phyloP scores from a whole-genome alignment of 2,113 vertebrate genomes.

The Actinemys pallida region DNA sequence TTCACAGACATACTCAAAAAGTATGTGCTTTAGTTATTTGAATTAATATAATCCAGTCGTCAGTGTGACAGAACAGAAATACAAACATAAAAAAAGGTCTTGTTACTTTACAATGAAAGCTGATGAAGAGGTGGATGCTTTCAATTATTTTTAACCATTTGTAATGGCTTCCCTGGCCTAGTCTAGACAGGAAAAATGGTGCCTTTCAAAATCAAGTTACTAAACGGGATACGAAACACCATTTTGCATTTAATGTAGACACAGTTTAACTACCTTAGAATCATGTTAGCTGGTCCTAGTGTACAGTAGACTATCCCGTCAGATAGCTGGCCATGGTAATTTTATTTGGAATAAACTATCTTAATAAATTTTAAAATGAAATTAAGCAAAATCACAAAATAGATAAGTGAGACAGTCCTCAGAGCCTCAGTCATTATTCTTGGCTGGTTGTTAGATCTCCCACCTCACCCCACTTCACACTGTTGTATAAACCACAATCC shows the following conservation, averaged over 20 bases:
- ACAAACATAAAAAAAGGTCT: not conserved
- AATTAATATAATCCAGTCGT: not conserved
- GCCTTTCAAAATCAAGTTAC: not conserved
- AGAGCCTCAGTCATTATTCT: not conserved
- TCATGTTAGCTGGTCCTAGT: not conserved
- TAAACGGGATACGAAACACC: not conserved
- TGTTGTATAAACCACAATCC: too few species aligned
- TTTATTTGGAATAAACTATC: fast-evolving
- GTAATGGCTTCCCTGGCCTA: not conserved
- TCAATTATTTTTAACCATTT: not conserved
- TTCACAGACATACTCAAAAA: not conserved
- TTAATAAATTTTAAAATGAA: not conserved
- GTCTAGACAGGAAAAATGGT: not conserved
- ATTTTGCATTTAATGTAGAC: not conserved
- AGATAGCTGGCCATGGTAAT: not conserved
- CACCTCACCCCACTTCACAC: too few species aligned
- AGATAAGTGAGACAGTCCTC: not conserved
- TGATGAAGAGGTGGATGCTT: not conserved
- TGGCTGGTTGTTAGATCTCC: not conserved
- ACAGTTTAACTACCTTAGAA: not conserved
- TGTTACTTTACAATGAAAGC: not conserved
- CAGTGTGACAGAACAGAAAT: not conserved
- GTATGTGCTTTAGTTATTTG: not conserved
- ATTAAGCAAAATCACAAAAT: not conserved
- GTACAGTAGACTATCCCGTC: not conserved